Evolutionary conservation across 2,888 invertebrate genomes (phyloP).

Genomic region (Acrobasis suavella): DNA sequence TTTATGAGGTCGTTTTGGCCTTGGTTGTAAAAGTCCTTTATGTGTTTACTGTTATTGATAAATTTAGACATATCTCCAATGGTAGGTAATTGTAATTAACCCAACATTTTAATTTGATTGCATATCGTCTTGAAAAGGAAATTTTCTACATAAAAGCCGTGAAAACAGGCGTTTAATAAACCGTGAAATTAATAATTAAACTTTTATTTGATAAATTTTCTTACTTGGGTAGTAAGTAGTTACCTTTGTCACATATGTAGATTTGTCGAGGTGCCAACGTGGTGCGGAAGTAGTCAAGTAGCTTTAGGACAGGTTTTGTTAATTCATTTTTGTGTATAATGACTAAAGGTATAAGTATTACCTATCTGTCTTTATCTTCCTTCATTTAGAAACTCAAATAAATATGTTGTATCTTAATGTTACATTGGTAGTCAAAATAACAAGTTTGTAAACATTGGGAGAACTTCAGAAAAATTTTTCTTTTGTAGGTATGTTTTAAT

Average conservation of each 20-base stretch:
- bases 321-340: not conserved
- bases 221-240: not conserved
- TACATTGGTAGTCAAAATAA: too few species aligned
- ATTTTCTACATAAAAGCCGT: not conserved
- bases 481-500: too few species aligned
- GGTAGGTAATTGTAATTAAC: too few species aligned
- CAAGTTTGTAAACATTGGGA: not conserved
- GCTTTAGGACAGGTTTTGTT: not conserved
- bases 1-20: not conserved
- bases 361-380: too few species aligned
- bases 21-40: constrained; percentile 1
- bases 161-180: not conserved
- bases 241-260: not conserved
- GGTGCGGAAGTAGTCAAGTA: not conserved
- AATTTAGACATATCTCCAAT: not conserved
- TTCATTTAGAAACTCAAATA: too few species aligned
- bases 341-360: too few species aligned
- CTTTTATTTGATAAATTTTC: not conserved
- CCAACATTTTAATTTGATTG: too few species aligned
- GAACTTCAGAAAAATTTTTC: too few species aligned
- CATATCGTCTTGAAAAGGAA: too few species aligned
- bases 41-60: not conserved
- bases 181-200: not conserved
- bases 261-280: not conserved
- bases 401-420: too few species aligned